phyloP scores from a whole-genome alignment of 2,797 vertebrate genomes.

The Astyanax mexicanus region DNA sequence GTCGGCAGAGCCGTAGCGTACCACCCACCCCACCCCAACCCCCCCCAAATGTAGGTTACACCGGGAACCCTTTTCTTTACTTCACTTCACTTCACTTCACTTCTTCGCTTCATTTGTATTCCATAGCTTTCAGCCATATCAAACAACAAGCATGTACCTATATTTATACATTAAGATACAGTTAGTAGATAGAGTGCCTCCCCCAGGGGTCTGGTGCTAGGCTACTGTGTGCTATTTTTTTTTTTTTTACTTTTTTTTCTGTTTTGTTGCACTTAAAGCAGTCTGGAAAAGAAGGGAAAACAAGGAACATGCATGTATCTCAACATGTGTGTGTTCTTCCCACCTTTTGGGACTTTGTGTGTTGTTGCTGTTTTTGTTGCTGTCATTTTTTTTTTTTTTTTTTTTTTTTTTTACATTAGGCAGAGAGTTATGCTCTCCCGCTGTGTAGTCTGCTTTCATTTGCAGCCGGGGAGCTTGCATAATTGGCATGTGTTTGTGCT shows the following conservation, averaged over 20 bases:
- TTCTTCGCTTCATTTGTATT: neutral
- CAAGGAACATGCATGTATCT: slow-evolving; percentile 27
- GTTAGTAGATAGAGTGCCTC: neutral
- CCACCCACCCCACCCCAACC: no score
- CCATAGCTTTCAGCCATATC: neutral
- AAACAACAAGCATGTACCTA: neutral
- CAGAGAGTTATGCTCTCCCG: slow-evolving; percentile 16
- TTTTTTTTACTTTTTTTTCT: no score
- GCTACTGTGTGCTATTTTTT: neutral
- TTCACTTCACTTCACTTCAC: no score
- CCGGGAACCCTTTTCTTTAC: neutral
- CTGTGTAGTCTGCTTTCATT: slow-evolving; percentile 47
- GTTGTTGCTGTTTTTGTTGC: no score
- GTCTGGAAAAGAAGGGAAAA: slow-evolving; percentile 28
- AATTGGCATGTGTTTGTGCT: slow-evolving; percentile 45
- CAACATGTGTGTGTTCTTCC: neutral
- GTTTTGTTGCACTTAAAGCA: slow-evolving; percentile 8
- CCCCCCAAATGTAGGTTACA: no score
- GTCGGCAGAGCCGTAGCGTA: slow-evolving; percentile 41
- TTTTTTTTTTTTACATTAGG: slow-evolving; percentile 15
- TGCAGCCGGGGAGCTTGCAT: slow-evolving; percentile 44
- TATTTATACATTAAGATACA: neutral
- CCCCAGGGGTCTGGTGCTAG: neutral
- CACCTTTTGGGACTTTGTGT: slow-evolving; percentile 34
- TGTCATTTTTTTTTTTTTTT: slow-evolving; percentile 9